phyloP scores from a whole-genome alignment of 2,113 vertebrate species.

The Pteropus alecto region DNA sequence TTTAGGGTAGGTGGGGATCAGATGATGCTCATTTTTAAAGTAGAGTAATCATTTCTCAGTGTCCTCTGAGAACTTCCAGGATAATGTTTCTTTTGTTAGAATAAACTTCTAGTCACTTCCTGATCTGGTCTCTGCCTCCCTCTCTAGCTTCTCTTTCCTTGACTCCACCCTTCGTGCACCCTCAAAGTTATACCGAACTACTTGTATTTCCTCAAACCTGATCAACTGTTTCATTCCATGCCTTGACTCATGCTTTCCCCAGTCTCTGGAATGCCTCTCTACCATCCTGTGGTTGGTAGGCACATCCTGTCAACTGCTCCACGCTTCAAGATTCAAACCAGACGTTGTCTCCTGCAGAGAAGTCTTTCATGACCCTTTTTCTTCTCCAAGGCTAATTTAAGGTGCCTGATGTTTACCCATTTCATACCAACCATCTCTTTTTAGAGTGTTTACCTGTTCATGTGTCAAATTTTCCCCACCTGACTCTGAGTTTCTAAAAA shows the following conservation, averaged over 20 bases:
- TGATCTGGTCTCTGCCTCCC: not conserved
- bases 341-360: not conserved
- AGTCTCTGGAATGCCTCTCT: not conserved
- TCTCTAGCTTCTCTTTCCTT: not conserved
- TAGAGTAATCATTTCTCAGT: not conserved
- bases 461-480: not conserved
- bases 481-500: not conserved
- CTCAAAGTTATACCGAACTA: not conserved
- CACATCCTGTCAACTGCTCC: not conserved
- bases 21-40: not conserved
- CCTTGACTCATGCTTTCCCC: not conserved
- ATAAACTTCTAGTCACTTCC: not conserved
- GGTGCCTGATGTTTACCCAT: not conserved
- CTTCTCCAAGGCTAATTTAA: not conserved
- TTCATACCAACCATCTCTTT: not conserved
- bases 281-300: not conserved
- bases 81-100: not conserved
- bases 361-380: not conserved
- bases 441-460: not conserved
- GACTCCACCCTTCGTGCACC: not conserved
- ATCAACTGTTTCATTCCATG: not conserved
- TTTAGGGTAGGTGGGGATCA: not conserved
- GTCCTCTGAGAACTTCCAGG: not conserved
- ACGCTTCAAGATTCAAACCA: not conserved
- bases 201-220: not conserved